Percentiles rank a stretch among this genome's conserved stretches.
phyloP scores from a whole-genome alignment of 1,140 invertebrate genomes.

The Mercenaria mercenaria region DNA sequence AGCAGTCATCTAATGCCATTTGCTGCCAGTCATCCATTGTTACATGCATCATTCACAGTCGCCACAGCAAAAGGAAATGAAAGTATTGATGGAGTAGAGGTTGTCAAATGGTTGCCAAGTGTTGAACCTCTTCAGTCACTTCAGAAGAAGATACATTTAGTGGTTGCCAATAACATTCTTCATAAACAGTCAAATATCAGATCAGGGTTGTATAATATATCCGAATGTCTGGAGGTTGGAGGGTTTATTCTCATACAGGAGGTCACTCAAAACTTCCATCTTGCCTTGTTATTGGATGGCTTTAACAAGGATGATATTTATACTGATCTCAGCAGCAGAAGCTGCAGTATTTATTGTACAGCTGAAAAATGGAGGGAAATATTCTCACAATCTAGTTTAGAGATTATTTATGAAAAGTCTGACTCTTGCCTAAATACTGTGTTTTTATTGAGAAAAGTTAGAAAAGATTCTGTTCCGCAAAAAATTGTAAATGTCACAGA shows the following conservation, averaged over 20 bases:
- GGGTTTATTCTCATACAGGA: conserved; percentile 94
- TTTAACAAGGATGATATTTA: conserved; percentile 55
- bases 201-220: conserved; percentile 85
- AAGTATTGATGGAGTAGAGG: conserved; percentile 75
- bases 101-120: conserved; percentile 78
- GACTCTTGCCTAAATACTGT: conserved; percentile 81
- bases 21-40: conserved; percentile 84
- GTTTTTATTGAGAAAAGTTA: conserved; percentile 80
- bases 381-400: conserved; percentile 85
- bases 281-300: conserved; percentile 72
- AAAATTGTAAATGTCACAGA: conserved; percentile 80
- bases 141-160: conserved; percentile 80
- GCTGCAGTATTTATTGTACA: conserved; percentile 81
- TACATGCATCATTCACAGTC: conserved; percentile 85
- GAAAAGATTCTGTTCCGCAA: conserved; percentile 5
- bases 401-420: conserved; percentile 84
- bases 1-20: conserved; percentile 76
- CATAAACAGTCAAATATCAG: conserved; percentile 83
- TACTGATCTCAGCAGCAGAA: conserved; percentile 68
- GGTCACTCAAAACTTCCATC: conserved; percentile 87
- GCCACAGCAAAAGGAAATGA: conserved; percentile 79
- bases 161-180: conserved; percentile 84
- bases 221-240: conserved; percentile 89
- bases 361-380: conserved; percentile 81
- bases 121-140: conserved; percentile 67